phyloP scores from a whole-genome alignment of 2,888 invertebrate species.

The Isoperla grammatica region DNA sequence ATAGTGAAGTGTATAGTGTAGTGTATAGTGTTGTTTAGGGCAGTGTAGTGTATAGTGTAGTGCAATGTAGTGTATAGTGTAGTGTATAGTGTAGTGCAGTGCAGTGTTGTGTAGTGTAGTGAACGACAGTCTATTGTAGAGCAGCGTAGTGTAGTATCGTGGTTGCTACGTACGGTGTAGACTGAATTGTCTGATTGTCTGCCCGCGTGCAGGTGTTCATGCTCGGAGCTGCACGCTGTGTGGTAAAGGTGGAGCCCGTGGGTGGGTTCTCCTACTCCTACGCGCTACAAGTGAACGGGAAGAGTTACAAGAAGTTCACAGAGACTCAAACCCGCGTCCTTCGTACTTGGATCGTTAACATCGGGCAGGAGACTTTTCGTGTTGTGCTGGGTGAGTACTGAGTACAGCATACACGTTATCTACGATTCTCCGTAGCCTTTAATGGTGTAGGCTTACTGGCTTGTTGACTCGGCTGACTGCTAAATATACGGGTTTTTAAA shows the following conservation, averaged over 20 bases:
- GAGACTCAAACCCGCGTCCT: slow-evolving; percentile 72
- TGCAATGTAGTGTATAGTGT: no score
- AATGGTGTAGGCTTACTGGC: no score
- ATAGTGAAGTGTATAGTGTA: no score
- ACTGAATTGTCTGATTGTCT: background rate
- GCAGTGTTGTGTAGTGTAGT: background rate
- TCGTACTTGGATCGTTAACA: slow-evolving; percentile 64
- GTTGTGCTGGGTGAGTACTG: slow-evolving; percentile 61
- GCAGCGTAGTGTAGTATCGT: background rate
- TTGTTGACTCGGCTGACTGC: no score
- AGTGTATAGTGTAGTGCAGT: background rate
- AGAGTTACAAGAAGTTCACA: slow-evolving; percentile 69
- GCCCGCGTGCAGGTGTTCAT: slow-evolving; percentile 54
- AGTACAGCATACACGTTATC: no score
- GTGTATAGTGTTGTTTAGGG: no score
- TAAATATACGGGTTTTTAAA: no score
- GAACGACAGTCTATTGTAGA: no score
- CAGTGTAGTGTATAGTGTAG: no score
- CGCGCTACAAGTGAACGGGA: slow-evolving; percentile 74
- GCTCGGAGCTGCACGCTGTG: slow-evolving; percentile 53
- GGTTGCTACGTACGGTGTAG: no score
- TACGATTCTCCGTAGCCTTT: no score
- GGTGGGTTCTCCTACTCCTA: slow-evolving; percentile 76
- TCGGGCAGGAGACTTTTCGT: slow-evolving; percentile 51
- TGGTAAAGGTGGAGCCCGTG: slow-evolving; percentile 52